These are phyloP conservation scores for Chalcis sispes DNA, from an alignment of 2,888 invertebrate genomes.

Conservation along the genomic window DNA sequence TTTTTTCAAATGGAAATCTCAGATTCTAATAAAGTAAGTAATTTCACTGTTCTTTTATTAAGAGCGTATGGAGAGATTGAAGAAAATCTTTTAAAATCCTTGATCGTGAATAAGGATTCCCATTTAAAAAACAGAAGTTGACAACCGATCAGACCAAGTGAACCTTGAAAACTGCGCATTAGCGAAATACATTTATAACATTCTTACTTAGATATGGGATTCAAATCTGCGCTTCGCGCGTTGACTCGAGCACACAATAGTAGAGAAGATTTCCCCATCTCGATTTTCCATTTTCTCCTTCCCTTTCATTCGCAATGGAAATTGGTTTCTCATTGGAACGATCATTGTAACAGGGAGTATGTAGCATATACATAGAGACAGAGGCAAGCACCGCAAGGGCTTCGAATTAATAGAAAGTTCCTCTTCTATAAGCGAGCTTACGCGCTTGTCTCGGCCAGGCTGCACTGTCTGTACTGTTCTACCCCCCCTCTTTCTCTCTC, in stretches of 20 bases:
- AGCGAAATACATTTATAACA: too few relatives aligned
- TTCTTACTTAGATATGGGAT: too few relatives aligned
- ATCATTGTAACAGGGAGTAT: constrained; percentile 12
- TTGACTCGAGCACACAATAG: neutral
- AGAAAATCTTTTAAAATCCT: too few relatives aligned
- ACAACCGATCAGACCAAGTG: too few relatives aligned
- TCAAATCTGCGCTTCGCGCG: too few relatives aligned
- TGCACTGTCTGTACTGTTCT: constrained; percentile 3
- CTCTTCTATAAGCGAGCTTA: constrained; percentile 25
- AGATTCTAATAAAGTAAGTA: too few relatives aligned
- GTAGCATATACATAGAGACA: neutral
- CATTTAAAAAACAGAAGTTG: too few relatives aligned
- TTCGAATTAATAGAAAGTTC: constrained; percentile 66
- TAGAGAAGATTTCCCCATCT: constrained; percentile 8
- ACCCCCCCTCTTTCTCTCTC: neutral
- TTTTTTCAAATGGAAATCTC: too few relatives aligned
- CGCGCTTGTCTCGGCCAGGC: constrained; percentile 54
- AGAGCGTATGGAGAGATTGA: too few relatives aligned
- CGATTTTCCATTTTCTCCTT: neutral
- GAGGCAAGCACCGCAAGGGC: constrained; percentile 24
- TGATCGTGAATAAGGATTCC: too few relatives aligned
- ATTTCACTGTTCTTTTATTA: too few relatives aligned
- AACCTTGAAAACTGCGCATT: too few relatives aligned
- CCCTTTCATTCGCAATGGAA: neutral
- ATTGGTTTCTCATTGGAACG: constrained; percentile 40